Evolutionary conservation across 2,113 vertebrate genomes (phyloP).

Genomic region (Burhinus bistriatus): DNA sequence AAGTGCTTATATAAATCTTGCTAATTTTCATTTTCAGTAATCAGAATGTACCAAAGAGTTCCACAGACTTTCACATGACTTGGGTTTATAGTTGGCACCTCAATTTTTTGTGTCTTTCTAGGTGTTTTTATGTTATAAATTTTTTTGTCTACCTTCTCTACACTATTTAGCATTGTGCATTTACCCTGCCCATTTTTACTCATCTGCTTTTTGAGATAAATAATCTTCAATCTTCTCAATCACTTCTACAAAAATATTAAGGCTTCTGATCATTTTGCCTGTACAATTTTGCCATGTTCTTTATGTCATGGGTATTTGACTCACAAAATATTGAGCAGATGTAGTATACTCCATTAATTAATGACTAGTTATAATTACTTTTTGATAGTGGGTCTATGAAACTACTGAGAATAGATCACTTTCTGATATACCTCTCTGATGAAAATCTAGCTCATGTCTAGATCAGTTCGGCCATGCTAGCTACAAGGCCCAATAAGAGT

Average conservation of each 20-base stretch:
- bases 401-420: neutral
- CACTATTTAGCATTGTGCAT: neutral
- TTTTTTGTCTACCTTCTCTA: neutral
- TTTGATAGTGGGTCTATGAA: neutral
- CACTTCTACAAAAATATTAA: neutral
- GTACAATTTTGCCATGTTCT: neutral
- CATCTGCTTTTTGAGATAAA: neutral
- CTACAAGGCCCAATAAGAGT: neutral
- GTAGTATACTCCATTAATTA: neutral
- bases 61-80: neutral
- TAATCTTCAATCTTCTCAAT: neutral
- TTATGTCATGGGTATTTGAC: neutral
- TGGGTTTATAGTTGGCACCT: neutral
- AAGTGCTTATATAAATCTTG: neutral
- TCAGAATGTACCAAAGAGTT: neutral
- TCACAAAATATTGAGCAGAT: neutral
- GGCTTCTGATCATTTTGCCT: neutral
- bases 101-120: neutral
- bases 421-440: neutral
- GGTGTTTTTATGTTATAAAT: accelerated
- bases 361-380: neutral
- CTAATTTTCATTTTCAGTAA: neutral
- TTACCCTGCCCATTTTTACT: neutral
- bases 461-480: neutral
- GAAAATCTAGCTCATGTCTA: neutral